Conservation (phyloP, 2,797 vertebrate genomes). For the Falco peregrinus region DNA sequence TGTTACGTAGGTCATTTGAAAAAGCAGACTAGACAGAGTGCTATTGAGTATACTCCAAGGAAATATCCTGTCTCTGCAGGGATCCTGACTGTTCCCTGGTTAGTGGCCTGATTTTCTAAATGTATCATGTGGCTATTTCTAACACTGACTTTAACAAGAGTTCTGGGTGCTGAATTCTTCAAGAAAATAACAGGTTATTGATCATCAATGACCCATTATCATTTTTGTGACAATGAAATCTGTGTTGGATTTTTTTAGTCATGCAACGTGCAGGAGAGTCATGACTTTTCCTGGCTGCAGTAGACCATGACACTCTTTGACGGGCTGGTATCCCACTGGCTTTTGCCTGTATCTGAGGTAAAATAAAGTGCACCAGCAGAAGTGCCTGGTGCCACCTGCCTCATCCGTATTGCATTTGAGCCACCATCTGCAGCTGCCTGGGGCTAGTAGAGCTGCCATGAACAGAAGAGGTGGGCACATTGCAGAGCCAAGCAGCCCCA, state of each 20-base stretch:
- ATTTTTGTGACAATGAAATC: background rate
- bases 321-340: background rate
- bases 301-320: background rate
- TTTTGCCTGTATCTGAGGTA: background rate
- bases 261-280: background rate
- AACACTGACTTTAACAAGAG: background rate
- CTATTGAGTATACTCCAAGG: background rate
- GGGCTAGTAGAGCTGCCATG: background rate
- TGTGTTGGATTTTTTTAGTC: background rate
- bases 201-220: background rate
- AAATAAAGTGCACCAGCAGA: background rate
- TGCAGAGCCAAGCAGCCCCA: background rate
- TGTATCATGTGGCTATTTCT: background rate
- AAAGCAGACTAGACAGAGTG: background rate
- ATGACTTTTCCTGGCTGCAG: background rate
- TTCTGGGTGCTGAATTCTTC: background rate
- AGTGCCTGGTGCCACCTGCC: background rate
- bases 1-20: background rate
- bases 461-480: background rate
- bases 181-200: background rate
- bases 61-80: background rate
- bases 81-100: background rate
- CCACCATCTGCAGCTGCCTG: background rate
- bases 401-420: background rate
- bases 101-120: background rate